Percentiles rank a stretch among this genome's conserved stretches.
Conservation (phyloP, 1,140 invertebrate species). For the Drosophila prosaltans region DNA sequence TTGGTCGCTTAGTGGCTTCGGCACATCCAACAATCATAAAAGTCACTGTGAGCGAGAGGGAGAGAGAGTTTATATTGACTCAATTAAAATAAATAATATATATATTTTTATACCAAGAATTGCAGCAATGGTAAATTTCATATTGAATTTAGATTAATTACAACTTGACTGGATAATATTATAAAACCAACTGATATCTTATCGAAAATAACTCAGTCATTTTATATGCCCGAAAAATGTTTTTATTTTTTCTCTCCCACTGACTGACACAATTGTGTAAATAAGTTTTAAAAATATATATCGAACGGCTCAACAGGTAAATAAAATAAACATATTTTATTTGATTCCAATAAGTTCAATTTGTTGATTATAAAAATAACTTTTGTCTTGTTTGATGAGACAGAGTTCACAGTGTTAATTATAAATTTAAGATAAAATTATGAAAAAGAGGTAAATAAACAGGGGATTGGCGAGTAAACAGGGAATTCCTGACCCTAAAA, state of each 20-base stretch:
- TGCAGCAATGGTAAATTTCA: not conserved
- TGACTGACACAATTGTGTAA: not conserved
- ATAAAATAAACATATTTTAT: not conserved
- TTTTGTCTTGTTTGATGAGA: conserved; percentile 1
- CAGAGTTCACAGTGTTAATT: too few species aligned
- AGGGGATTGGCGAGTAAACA: too few species aligned
- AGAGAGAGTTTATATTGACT: too few species aligned
- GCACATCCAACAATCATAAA: not conserved
- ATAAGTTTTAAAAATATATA: conserved; percentile 11
- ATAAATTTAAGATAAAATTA: too few species aligned
- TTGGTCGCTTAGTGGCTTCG: not conserved
- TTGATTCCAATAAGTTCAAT: not conserved
- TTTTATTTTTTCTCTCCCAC: too few species aligned
- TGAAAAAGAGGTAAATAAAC: too few species aligned
- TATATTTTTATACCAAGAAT: not conserved
- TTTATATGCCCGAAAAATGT: not conserved
- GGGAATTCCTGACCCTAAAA: too few species aligned
- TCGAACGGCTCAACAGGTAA: not conserved
- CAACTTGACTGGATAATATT: not conserved
- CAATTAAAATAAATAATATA: not conserved
- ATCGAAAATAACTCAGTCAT: not conserved
- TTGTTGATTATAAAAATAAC: not conserved
- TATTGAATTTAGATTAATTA: not conserved
- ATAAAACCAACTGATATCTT: not conserved
- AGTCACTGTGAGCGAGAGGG: not conserved